phyloP scores from a whole-genome alignment of 2,797 vertebrate species.

The Oreochromis mossambicus region DNA sequence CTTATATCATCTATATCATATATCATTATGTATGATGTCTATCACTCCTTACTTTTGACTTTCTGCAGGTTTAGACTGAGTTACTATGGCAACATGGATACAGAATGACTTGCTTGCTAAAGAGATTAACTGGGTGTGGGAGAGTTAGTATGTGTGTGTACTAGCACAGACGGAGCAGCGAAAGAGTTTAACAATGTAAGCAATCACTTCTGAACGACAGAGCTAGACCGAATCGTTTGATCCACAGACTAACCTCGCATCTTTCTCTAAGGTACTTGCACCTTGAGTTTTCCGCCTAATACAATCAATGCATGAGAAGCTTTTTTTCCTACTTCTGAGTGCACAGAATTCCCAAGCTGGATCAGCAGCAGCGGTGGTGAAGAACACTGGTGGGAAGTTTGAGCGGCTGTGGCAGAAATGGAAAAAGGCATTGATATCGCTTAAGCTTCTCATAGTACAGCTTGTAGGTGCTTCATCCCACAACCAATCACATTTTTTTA shows the following conservation, averaged over 20 bases:
- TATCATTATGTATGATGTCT: neutral
- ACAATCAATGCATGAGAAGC: neutral
- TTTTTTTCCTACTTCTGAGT: neutral
- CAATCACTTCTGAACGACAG: neutral
- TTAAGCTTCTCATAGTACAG: neutral
- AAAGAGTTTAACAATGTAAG: neutral
- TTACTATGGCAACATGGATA: neutral
- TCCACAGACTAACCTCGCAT: neutral
- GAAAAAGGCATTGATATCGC: neutral
- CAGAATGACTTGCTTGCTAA: neutral
- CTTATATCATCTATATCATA: neutral
- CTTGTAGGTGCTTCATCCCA: neutral
- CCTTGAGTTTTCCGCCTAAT: neutral
- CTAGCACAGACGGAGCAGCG: neutral
- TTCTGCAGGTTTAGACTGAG: neutral
- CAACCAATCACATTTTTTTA: neutral
- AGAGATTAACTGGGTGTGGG: neutral
- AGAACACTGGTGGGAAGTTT: neutral
- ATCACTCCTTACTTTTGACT: neutral
- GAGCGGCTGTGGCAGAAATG: neutral
- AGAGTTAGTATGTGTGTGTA: neutral
- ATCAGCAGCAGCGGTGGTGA: neutral
- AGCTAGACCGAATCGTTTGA: neutral
- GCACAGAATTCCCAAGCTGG: neutral
- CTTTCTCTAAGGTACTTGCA: neutral